A percentile compares a stretch with the other conserved stretches of the same genome.
Evolutionary conservation across 2,888 invertebrate genomes (phyloP).

Genomic region (Sphaerophoria taeniata): DNA sequence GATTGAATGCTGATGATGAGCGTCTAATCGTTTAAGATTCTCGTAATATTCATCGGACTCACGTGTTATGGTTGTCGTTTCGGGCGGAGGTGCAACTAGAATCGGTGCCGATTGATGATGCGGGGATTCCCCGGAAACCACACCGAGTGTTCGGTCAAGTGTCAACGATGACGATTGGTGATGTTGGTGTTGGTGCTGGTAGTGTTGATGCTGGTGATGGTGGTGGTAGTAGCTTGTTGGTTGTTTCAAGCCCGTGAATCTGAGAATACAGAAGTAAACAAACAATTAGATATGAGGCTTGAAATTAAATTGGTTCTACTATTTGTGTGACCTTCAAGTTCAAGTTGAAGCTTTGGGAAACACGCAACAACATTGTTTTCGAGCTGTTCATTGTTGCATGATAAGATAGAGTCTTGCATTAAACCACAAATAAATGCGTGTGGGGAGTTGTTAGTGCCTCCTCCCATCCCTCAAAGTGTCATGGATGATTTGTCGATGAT

Average conservation of each 20-base stretch:
- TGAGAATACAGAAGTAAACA: conserved; percentile 38
- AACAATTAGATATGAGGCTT: conserved; percentile 19
- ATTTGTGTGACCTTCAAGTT: conserved; percentile 59
- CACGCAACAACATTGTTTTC: conserved; percentile 36
- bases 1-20: conserved; percentile 80
- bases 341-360: conserved; percentile 50
- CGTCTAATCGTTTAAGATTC: conserved; percentile 82
- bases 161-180: conserved; percentile 41
- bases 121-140: conserved; percentile 55
- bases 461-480: conserved; percentile 6
- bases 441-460: conserved; percentile 29
- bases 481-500: conserved; percentile 60
- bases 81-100: conserved; percentile 72
- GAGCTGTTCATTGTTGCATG: conserved; percentile 49
- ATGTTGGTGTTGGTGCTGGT: conserved; percentile 62
- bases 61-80: conserved; percentile 74
- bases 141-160: conserved; percentile 72
- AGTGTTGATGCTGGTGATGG: conserved; percentile 59
- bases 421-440: conserved; percentile 64
- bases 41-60: conserved; percentile 82
- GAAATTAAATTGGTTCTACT: conserved; percentile 30
- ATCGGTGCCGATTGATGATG: conserved; percentile 51
- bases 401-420: conserved; percentile 36
- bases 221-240: conserved; percentile 77
- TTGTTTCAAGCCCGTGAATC: conserved; percentile 63